Evolutionary conservation across 2,888 invertebrate genomes (phyloP), one percentile per base, ranked within the genome.

Genomic region (Nephrotoma guestfalica): DNA sequence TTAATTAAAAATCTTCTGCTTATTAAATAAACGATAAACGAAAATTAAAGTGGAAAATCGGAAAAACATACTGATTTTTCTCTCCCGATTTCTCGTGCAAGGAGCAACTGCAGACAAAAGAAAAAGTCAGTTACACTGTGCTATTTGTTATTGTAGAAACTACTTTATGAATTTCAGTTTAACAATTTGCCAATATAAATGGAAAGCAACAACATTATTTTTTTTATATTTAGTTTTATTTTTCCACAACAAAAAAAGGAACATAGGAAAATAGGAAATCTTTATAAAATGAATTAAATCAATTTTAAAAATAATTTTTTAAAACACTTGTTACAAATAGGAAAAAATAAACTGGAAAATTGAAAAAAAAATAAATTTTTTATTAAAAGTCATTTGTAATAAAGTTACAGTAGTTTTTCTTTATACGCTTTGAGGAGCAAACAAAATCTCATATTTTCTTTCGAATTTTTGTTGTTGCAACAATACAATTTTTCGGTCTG

Each of bases 321-420:
- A 83, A 41, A 83, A 83, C 83, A 83, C 83, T 83, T 40, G 83
- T 83, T 83, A 83, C 83, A 83, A 83, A 83, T 41, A 83, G 41
- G 83, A 83, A 41, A 83, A 83, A 83, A 83, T 40, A 41, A 83
- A 83, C 83, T 41, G 83, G 41, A 83, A 40, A 83, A 83, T 41
- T 83, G 83, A 41, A 83, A 71, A 71, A 71, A 83, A 83, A 41
- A 83, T 5, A 2, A 4, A 13, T 40, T 40, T 40, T 40, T 83
- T 83, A 83, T 83, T 83, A 83, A 83, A 83, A 83, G 83, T 83
- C 83, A 83, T 83, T 83, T 83, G 83, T 83, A 40, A 83, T 83
- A 40, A 83, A 83, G 40, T 83, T 83, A 83, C 83, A 40, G 83
- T 40, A 83, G 41, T 40, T 41, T 83, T 83, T 51, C 13, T 4